phyloP scores from a whole-genome alignment of 2,888 invertebrate genomes.

The Pilophorus perplexus region DNA sequence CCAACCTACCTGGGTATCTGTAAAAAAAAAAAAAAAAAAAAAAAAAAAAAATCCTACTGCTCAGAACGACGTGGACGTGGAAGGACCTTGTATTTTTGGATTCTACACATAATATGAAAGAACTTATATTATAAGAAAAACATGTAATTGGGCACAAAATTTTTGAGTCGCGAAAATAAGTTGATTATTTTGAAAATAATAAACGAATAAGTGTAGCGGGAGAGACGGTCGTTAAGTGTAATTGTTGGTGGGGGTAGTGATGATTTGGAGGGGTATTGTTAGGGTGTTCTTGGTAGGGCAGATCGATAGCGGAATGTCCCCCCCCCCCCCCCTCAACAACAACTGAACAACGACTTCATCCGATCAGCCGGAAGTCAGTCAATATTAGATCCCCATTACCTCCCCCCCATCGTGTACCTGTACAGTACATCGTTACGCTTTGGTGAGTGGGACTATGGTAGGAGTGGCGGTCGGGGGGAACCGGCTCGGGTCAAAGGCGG shows the following conservation, averaged over 20 bases:
- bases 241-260: neutral
- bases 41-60: too few species aligned
- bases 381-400: neutral
- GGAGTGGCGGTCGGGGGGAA: neutral
- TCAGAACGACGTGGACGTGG: too few species aligned
- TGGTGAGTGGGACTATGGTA: neutral
- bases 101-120: too few species aligned
- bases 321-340: too few species aligned
- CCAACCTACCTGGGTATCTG: too few species aligned
- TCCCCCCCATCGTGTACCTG: neutral
- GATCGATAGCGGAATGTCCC: constrained; percentile 11
- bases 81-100: too few species aligned
- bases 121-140: too few species aligned
- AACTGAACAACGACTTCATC: constrained; percentile 5
- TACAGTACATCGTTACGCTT: neutral
- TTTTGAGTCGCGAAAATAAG: too few species aligned
- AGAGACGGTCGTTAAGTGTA: neutral
- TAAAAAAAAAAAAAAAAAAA: too few species aligned
- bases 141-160: too few species aligned
- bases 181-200: too few species aligned
- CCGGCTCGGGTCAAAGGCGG: neutral
- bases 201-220: neutral
- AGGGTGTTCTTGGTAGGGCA: neutral
- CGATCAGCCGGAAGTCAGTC: constrained; percentile 14
- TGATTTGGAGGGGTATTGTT: neutral